Base-by-base conservation (phyloP, 2,113 vertebrate genomes). In the Cebidichthys violaceus region DNA sequence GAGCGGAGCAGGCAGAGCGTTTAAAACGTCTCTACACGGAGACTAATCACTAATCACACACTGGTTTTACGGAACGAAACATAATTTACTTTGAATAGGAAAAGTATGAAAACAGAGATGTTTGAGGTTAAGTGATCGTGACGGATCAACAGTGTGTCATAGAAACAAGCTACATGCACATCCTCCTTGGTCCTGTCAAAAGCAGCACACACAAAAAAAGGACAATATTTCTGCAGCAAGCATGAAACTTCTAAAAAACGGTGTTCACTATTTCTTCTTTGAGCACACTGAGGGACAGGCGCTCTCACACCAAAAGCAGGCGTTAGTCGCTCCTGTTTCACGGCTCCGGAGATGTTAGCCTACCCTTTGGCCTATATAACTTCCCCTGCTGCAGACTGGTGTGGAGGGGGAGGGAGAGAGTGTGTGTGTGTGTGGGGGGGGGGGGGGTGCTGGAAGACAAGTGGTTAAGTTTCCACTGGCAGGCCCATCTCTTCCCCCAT, bases 321-420 rank as follows among this genome's bases (percentile, higher is more conserved):
- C 70, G 77, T 79, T 17, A 39, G 60, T 79, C 3, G 83, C 90
- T 90, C 76, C 84, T 74, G 87, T 93, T 91, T 92, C 86, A 84
- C 29, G 14, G 74, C 86, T 86, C 14, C 9, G 73, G 79, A 77
- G 90, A 86, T 90, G 93, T 94, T 92, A 90, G 92, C 86, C 90
- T 93, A 90, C 89, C 93, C 93, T 94, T 92, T 94, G 92, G 90
- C 92, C 93, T 90, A 90, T 81, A 93, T 94, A 90, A 90, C 86
- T 88, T 88, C 88, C 86, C 91, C 84, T 70, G 85, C 85, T 87
- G 84, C 84, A 89, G 78, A 60, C 62, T 70, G 76, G 75, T 45
- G 60, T 33, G 45, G 33, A 50, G 57, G 57, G 35, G 75, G 7
- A 43, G 43, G 43, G 18, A 17, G 37, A 18, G 20, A n/a, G 22